Evolutionary conservation across 2,113 vertebrate genomes (phyloP).

Genomic region (Scomber japonicus): DNA sequence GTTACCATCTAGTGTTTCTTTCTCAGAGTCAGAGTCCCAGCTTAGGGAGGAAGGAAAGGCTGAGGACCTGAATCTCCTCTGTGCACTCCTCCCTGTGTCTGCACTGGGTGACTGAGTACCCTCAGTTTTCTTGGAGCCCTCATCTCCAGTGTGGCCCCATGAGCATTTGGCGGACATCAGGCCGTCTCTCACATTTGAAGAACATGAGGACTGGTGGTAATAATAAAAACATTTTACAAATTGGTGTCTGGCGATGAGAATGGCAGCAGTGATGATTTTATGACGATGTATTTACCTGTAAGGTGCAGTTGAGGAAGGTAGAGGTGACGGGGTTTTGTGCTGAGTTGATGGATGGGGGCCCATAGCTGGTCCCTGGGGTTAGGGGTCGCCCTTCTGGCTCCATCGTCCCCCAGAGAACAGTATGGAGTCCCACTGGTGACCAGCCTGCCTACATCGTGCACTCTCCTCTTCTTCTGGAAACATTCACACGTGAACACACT

Average conservation of each 20-base stretch:
- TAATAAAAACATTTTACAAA: not conserved
- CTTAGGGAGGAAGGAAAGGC: slow-evolving; percentile 86
- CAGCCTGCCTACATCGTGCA: slow-evolving; percentile 80
- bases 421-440: slow-evolving; percentile 71
- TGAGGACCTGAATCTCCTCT: slow-evolving; percentile 78
- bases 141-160: slow-evolving; percentile 56
- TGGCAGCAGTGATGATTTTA: no score
- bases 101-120: slow-evolving; percentile 43
- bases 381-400: slow-evolving; percentile 74
- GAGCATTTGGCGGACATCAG: slow-evolving; percentile 43
- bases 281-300: slow-evolving; percentile 68
- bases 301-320: slow-evolving; percentile 67
- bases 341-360: slow-evolving; percentile 58
- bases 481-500: slow-evolving; percentile 41
- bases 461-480: slow-evolving; percentile 59
- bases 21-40: slow-evolving; percentile 89
- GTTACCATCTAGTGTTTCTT: slow-evolving; percentile 84
- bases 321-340: slow-evolving; percentile 63
- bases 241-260: not conserved
- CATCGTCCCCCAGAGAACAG: slow-evolving; percentile 82
- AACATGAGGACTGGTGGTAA: slow-evolving; percentile 66
- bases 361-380: slow-evolving; percentile 79
- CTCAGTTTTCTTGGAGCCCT: slow-evolving; percentile 45
- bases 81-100: slow-evolving; percentile 65
- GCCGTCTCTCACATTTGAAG: slow-evolving; percentile 62